phyloP scores from a whole-genome alignment of 2,113 vertebrate genomes.

The Aramus guarauna region DNA sequence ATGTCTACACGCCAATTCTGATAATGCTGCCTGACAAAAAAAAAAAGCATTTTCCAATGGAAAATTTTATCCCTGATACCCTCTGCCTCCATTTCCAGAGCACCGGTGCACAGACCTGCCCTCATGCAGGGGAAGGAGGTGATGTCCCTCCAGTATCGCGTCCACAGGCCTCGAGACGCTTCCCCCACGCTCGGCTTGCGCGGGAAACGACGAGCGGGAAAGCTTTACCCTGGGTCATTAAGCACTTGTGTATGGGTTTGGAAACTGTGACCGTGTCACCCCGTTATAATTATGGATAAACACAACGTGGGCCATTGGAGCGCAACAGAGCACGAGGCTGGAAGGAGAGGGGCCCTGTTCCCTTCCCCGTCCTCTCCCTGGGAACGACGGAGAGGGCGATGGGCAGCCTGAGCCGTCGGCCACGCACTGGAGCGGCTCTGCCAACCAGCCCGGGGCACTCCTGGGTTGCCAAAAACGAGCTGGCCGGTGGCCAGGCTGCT shows the following conservation, averaged over 20 bases:
- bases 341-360: background rate
- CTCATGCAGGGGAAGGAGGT: background rate
- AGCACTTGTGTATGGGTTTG: slow-evolving; percentile 19
- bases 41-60: background rate
- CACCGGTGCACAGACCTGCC: rapidly evolving
- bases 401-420: background rate
- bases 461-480: background rate
- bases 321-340: rapidly evolving
- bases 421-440: background rate
- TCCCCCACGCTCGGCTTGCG: background rate
- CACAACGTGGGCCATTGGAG: background rate
- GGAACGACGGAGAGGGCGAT: rapidly evolving
- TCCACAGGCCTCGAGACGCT: background rate
- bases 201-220: background rate
- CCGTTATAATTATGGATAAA: background rate
- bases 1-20: background rate
- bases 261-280: background rate
- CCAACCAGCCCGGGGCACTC: background rate
- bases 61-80: background rate
- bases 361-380: background rate
- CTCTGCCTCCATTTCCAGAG: background rate
- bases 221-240: slow-evolving; percentile 13
- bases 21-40: background rate
- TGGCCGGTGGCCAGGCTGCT: background rate
- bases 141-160: background rate